Conservation (phyloP, 2,888 invertebrate genomes). For the Pterostichus niger region DNA sequence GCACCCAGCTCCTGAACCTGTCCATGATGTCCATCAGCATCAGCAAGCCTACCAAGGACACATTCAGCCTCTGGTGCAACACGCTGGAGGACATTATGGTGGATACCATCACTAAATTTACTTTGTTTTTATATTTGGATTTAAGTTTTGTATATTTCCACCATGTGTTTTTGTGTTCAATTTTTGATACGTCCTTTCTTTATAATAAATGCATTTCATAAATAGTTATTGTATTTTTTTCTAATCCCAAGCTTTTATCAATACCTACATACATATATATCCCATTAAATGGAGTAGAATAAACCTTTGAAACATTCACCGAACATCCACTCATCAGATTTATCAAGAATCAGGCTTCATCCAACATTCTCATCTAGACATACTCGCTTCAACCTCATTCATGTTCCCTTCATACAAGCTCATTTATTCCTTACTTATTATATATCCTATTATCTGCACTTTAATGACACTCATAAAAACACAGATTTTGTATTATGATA, state of each 20-base stretch:
- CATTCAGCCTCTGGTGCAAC: neutral
- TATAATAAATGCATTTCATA: constrained; percentile 28
- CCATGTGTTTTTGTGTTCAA: constrained; percentile 18
- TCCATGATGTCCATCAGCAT: constrained; percentile 13
- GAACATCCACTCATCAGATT: no score
- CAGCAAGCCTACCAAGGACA: constrained; percentile 20
- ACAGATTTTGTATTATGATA: no score
- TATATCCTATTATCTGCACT: no score
- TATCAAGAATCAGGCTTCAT: no score
- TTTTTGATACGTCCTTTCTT: constrained; percentile 14
- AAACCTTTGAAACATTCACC: no score
- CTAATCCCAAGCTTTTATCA: neutral
- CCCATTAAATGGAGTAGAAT: no score
- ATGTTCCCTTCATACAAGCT: no score
- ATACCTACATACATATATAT: no score
- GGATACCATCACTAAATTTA: constrained; percentile 36
- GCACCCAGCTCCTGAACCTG: constrained; percentile 31
- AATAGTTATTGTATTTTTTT: neutral
- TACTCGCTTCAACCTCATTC: no score
- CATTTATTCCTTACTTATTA: no score
- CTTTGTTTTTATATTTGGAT: neutral
- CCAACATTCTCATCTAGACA: no score
- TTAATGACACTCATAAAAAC: no score
- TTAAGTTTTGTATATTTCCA: neutral
- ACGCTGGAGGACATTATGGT: neutral